Evolutionary conservation across 92 coral and sea anemone species (phyloP).

Genomic region (Paragorgia papillata): DNA sequence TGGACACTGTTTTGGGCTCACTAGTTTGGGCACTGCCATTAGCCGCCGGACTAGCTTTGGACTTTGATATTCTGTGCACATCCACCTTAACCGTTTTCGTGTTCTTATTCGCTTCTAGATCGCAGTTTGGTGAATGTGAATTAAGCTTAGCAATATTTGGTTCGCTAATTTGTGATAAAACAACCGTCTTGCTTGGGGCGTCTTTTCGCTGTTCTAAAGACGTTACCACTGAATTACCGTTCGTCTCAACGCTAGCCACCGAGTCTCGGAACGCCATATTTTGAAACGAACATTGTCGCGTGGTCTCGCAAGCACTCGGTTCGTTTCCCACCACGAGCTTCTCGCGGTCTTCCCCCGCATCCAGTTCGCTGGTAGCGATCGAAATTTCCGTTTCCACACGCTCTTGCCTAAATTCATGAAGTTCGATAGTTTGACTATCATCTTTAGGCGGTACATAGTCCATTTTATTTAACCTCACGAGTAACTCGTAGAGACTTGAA

Average conservation of each 20-base stretch:
- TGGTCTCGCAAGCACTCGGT: neutral
- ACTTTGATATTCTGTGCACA: constrained; percentile 12
- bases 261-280: constrained; percentile 41
- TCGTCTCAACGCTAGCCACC: constrained; percentile 15
- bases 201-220: constrained; percentile 17
- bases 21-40: neutral
- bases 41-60: neutral
- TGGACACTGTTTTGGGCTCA: neutral
- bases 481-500: constrained; percentile 33
- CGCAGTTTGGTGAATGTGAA: neutral
- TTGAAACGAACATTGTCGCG: neutral
- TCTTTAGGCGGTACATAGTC: constrained; percentile 1
- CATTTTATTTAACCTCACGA: constrained; percentile 31
- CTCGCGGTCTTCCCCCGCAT: constrained; percentile 47
- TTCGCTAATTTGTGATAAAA: neutral
- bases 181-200: neutral
- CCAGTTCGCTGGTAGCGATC: neutral
- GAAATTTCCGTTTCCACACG: neutral
- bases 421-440: neutral
- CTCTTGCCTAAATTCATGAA: neutral
- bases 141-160: neutral
- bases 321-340: constrained; percentile 54
- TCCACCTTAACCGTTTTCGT: constrained; percentile 23
- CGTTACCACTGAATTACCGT: constrained; percentile 11
- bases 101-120: neutral